phyloP scores from a whole-genome alignment of 2,113 vertebrate species.

The Danio rerio region GRCz12tu NC_133188.1:47011001-47011500 shows the following conservation, averaged over 20 bases:
- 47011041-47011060: slow-evolving; percentile 33
- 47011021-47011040: slow-evolving; percentile 31
- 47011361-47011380: slow-evolving; percentile 81
- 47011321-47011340: slow-evolving; percentile 90
- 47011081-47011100: not conserved
- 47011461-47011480: not conserved
- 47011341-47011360: slow-evolving; percentile 86
- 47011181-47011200: not conserved
- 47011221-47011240: not conserved
- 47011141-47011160: not conserved
- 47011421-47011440: not conserved
- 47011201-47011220: not conserved
- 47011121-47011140: not conserved
- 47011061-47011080: not conserved
- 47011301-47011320: slow-evolving; percentile 89
- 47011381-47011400: slow-evolving; percentile 92
- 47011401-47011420: slow-evolving; percentile 84
- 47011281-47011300: slow-evolving; percentile 85
- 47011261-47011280: slow-evolving; percentile 75
- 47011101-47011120: not conserved
- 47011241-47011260: not conserved
- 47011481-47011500: not conserved
- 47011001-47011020: slow-evolving; percentile 52
- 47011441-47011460: not conserved
- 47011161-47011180: not conserved